Evolutionary conservation across 2,113 vertebrate species (phyloP).

Genomic region (Austrofundulus limnaeus): DNA sequence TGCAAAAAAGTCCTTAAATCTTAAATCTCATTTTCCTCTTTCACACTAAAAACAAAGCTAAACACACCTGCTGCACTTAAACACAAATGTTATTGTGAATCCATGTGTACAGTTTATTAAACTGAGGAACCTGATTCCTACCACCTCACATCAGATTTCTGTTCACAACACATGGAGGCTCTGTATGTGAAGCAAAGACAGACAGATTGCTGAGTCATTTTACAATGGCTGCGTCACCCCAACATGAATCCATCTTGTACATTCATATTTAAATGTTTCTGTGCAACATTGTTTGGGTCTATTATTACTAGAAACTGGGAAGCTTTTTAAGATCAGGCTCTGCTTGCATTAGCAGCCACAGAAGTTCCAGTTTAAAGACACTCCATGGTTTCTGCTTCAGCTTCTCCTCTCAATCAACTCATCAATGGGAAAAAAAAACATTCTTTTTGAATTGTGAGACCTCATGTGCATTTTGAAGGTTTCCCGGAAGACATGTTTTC

Average conservation of each 20-base stretch:
- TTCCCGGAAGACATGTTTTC: constrained; percentile 61
- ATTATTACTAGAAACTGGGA: constrained; percentile 20
- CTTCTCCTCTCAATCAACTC: constrained; percentile 32
- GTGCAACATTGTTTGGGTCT: constrained; percentile 57
- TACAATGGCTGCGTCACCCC: too few relatives aligned
- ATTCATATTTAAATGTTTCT: constrained; percentile 61
- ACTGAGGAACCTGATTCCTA: too few relatives aligned
- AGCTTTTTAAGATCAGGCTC: constrained; percentile 19
- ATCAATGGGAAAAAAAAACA: constrained; percentile 27
- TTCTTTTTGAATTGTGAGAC: constrained; percentile 42
- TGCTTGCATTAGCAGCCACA: constrained; percentile 33
- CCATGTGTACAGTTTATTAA: too few relatives aligned
- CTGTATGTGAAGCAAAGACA: too few relatives aligned
- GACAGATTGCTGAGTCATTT: too few relatives aligned
- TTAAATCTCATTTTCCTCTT: too few relatives aligned
- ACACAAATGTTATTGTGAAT: too few relatives aligned
- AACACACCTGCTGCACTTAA: too few relatives aligned
- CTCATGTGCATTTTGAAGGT: constrained; percentile 23
- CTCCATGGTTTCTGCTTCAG: constrained; percentile 43
- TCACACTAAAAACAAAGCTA: too few relatives aligned
- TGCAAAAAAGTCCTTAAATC: too few relatives aligned
- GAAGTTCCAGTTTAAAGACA: constrained; percentile 52
- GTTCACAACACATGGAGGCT: too few relatives aligned
- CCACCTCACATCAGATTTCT: too few relatives aligned
- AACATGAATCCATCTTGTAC: constrained; percentile 36